A percentile compares a stretch with the other conserved stretches of the same genome.
These are phyloP conservation scores for Calephelis nemesis DNA, from an alignment of 1,140 invertebrate species.

Conservation along the genomic window DNA sequence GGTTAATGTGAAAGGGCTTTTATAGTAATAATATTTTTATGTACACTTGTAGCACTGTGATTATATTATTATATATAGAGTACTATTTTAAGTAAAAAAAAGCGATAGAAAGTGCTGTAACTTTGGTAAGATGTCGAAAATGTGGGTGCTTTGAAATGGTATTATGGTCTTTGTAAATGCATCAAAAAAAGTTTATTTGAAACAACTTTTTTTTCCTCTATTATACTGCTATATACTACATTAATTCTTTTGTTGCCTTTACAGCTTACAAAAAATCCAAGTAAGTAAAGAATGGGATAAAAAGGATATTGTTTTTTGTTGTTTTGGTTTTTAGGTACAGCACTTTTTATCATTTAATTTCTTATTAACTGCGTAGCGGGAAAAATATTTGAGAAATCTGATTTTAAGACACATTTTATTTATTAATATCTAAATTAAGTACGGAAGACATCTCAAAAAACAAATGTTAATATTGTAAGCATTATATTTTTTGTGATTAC, in stretches of 20 bases:
- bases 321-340: neutral
- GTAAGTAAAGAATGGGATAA: too few species aligned
- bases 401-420: too few species aligned
- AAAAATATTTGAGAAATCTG: neutral
- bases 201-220: neutral
- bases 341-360: neutral
- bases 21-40: conserved; percentile 46
- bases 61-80: conserved; percentile 21
- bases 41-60: conserved; percentile 45
- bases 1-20: conserved; percentile 37
- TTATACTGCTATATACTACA: neutral
- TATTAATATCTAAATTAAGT: too few species aligned
- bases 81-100: conserved; percentile 14
- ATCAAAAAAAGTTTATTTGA: too few species aligned
- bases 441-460: neutral
- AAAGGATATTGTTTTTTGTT: too few species aligned
- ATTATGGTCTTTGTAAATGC: too few species aligned
- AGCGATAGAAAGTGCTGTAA: too few species aligned
- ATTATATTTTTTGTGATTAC: neutral
- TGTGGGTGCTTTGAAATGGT: too few species aligned
- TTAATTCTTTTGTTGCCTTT: neutral
- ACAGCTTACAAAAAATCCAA: too few species aligned
- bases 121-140: too few species aligned
- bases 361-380: neutral
- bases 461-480: neutral